phyloP scores from a whole-genome alignment of 92 coral and sea anemone genomes.

The Metridium senile region DNA sequence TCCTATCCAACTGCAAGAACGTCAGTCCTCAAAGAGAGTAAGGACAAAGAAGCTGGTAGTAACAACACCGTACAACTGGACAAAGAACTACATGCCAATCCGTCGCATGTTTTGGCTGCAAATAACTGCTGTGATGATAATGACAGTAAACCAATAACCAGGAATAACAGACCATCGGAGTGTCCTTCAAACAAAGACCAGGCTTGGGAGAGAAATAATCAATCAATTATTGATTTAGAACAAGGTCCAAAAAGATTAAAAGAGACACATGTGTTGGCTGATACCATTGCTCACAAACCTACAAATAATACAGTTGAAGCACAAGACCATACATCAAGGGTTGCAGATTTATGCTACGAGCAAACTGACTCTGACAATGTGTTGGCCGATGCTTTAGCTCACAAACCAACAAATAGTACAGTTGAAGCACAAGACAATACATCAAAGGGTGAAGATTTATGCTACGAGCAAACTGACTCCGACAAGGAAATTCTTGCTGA shows the following conservation, averaged over 20 bases:
- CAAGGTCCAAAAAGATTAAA: no score
- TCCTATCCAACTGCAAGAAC: constrained; percentile 46
- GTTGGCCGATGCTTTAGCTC: background rate
- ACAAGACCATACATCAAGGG: background rate
- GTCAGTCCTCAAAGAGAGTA: background rate
- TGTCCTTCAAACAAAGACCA: background rate
- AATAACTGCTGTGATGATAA: background rate
- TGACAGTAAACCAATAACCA: background rate
- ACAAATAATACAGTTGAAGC: background rate
- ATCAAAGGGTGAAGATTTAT: background rate
- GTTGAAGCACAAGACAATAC: background rate
- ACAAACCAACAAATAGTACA: background rate
- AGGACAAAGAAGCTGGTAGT: background rate
- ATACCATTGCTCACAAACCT: background rate
- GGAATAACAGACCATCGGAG: background rate
- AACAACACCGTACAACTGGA: background rate
- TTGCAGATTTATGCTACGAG: background rate
- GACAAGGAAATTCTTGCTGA: constrained; percentile 6
- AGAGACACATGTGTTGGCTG: background rate
- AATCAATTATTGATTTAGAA: background rate
- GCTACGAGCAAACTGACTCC: background rate
- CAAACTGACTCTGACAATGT: background rate
- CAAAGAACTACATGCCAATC: background rate
- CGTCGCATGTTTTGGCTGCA: background rate
- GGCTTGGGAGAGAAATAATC: background rate